Conservation (phyloP, 2,888 invertebrate genomes). For the Micropterix aruncella region DNA sequence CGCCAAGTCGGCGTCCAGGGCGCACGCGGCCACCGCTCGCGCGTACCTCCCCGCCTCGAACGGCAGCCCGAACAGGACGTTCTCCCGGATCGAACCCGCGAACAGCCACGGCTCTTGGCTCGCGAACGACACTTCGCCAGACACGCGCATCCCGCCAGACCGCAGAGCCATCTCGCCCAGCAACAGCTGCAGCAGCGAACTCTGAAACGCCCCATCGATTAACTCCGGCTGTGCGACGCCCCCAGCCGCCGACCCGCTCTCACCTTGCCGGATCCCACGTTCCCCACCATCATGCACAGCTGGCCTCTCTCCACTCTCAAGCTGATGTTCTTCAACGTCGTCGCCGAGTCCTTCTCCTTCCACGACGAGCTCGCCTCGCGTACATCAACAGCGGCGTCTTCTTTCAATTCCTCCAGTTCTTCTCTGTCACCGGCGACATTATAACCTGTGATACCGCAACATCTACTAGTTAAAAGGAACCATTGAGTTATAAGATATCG, state of each 20-base stretch:
- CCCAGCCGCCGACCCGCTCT: background rate
- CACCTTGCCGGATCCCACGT: slow-evolving; percentile 60
- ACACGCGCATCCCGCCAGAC: slow-evolving; percentile 34
- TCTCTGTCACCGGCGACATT: too few species aligned
- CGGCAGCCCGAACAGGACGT: slow-evolving; percentile 50
- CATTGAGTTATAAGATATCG: too few species aligned
- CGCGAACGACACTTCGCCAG: slow-evolving; percentile 40
- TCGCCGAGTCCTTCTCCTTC: slow-evolving; percentile 12
- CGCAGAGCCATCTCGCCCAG: slow-evolving; percentile 41
- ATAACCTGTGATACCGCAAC: too few species aligned
- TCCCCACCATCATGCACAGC: slow-evolving; percentile 56
- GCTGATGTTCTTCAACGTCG: slow-evolving; percentile 23
- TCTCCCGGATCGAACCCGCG: slow-evolving; percentile 43
- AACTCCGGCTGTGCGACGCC: background rate
- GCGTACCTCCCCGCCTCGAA: slow-evolving; percentile 28
- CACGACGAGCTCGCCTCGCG: slow-evolving; percentile 16
- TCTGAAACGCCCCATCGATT: slow-evolving; percentile 18
- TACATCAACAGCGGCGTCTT: slow-evolving; percentile 14
- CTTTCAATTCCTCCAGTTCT: too few species aligned
- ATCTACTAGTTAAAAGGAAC: too few species aligned
- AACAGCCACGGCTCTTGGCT: slow-evolving; percentile 57
- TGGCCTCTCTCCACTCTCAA: slow-evolving; percentile 30
- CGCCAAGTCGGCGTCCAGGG: slow-evolving; percentile 36
- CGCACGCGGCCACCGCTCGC: slow-evolving; percentile 23
- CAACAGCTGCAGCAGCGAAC: slow-evolving; percentile 38